Base-by-base conservation (phyloP, 64 coral and sea anemone species). In the Acropora yongei region DNA sequence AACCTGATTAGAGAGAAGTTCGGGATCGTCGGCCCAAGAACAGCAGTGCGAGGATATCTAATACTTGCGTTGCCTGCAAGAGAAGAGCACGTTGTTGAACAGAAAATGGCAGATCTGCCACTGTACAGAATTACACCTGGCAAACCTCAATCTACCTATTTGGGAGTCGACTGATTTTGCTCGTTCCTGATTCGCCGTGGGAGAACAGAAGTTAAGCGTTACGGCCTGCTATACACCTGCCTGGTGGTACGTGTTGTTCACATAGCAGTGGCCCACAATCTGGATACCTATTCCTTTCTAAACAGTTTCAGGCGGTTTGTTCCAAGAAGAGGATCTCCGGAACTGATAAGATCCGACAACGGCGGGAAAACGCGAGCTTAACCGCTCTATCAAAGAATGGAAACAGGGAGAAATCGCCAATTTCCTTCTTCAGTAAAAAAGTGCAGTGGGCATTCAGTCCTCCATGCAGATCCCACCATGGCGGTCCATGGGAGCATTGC, bases 361-460 rank as follows among this genome's bases (percentile, higher is more conserved):
- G 74, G 87, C 45, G 1, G 87, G 47, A 2, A 39, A 76, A 45
- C 60, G 16, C 18, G 87, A 89, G 68, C 85, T 87, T 1, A 0
- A 41, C 12, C 44, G 18, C 30, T 46, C 79, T 9, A 82, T 82
- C 5, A 49, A 82, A 12, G n/a, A 39, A 4, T 89, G 87, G 73
- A 89, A 89, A 1, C 72, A 78, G 20, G 51, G 47, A 42, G 30
- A 51, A 11, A 89, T 89, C 49, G 4, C 73, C 10, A 74, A 76
- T 4, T 89, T 78, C 49, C 74, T 89, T n/a, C 49, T 77, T 8
- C 87, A 89, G 50, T 4, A 77, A 50, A 77, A 89, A 66, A 5
- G 69, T 89, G 41, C 73, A 89, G 48, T 78, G 87, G 87, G 43
- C 47, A 17, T 89, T 89, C 49, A 89, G 30, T 30, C 30, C 30